phyloP scores from a whole-genome alignment of 2,113 vertebrate species.

The Azemiops feae region DNA sequence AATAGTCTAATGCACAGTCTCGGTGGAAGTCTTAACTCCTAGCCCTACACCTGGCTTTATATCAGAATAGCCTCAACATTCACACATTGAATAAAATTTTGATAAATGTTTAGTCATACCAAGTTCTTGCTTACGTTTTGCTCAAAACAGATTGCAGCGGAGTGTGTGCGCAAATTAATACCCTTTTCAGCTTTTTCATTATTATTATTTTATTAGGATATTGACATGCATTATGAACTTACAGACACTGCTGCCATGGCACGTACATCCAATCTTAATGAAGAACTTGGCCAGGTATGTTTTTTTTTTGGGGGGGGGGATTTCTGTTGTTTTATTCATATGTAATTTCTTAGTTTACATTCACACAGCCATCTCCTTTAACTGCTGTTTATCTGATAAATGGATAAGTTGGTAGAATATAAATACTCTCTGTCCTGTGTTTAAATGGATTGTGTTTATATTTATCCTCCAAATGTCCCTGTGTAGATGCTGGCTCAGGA shows the following conservation, averaged over 20 bases:
- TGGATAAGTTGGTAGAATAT: background rate
- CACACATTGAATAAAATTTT: background rate
- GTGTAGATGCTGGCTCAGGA: background rate
- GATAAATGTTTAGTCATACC: background rate
- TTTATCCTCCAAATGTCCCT: background rate
- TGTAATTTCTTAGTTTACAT: conserved; percentile 14
- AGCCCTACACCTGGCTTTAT: background rate
- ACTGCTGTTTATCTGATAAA: background rate
- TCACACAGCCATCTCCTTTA: background rate
- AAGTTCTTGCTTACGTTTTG: background rate
- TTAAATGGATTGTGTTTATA: background rate
- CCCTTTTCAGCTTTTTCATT: background rate
- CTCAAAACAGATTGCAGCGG: background rate
- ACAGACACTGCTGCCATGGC: conserved; percentile 94
- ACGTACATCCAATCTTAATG: conserved; percentile 96
- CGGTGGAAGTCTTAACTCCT: background rate
- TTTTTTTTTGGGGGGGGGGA: background rate
- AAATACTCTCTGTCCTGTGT: background rate
- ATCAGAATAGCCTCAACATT: background rate
- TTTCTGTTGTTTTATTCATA: background rate
- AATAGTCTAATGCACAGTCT: background rate
- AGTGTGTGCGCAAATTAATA: background rate
- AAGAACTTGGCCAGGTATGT: conserved; percentile 94
- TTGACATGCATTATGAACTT: conserved; percentile 93
- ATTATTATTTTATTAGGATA: conserved; percentile 75